Percentiles rank a stretch among this genome's conserved stretches.
Conservation (phyloP, 1,140 invertebrate genomes). For the Goniozus legneri region DNA sequence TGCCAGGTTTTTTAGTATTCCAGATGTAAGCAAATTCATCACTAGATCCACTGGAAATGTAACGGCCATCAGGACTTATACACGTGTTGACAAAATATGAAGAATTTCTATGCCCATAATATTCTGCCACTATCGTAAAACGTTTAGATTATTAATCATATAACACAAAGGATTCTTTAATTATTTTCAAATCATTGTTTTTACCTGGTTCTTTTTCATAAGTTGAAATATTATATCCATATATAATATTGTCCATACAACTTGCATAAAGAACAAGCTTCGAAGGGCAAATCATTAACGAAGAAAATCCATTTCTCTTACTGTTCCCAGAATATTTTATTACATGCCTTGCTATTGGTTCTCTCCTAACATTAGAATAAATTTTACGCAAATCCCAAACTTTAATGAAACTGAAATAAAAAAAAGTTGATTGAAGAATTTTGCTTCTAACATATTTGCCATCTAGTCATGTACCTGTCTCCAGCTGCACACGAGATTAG, state of each 20-base stretch:
- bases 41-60: slow-evolving; percentile 79
- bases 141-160: slow-evolving; percentile 5
- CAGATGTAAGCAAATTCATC: slow-evolving; percentile 83
- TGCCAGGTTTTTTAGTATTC: slow-evolving; percentile 63
- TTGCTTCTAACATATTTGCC: background rate
- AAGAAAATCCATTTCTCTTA: slow-evolving; percentile 73
- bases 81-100: slow-evolving; percentile 82
- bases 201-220: slow-evolving; percentile 64
- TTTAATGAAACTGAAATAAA: slow-evolving; percentile 67
- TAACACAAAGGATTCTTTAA: slow-evolving; percentile 9
- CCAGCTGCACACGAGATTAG: slow-evolving; percentile 78
- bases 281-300: slow-evolving; percentile 68
- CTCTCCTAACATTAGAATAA: slow-evolving; percentile 66
- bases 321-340: slow-evolving; percentile 69
- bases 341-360: slow-evolving; percentile 67
- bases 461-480: slow-evolving; percentile 64
- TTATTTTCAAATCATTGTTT: background rate
- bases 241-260: slow-evolving; percentile 82
- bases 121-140: slow-evolving; percentile 40
- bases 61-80: slow-evolving; percentile 74
- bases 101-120: slow-evolving; percentile 67
- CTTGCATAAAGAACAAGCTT: slow-evolving; percentile 74
- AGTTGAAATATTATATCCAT: slow-evolving; percentile 75
- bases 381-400: slow-evolving; percentile 84
- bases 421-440: slow-evolving; percentile 3